phyloP scores from a whole-genome alignment of 2,797 vertebrate species.

The Myotis findleyi region DNA sequence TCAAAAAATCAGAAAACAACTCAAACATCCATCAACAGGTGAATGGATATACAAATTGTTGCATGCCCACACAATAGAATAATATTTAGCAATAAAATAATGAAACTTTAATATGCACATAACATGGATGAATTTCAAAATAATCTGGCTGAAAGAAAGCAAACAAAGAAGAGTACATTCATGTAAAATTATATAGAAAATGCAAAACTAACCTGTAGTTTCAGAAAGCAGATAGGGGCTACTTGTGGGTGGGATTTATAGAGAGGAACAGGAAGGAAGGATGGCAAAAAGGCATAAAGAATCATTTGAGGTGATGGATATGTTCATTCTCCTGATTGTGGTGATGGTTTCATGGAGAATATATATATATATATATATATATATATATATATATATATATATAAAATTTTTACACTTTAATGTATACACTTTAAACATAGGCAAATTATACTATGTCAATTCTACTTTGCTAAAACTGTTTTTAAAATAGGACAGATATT shows the following conservation, averaged over 20 bases:
- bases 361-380: not conserved
- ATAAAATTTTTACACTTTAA: not conserved
- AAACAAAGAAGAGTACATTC: not conserved
- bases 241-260: not conserved
- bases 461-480: not conserved
- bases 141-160: not conserved
- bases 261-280: not conserved
- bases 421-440: not conserved
- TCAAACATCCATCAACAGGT: not conserved
- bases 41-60: not conserved
- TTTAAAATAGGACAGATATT: not conserved
- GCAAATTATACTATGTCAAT: not conserved
- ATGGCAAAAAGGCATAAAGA: not conserved
- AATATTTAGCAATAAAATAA: not conserved
- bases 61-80: not conserved
- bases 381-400: not conserved
- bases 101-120: not conserved
- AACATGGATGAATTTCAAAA: not conserved
- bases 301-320: not conserved
- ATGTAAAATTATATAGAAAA: slow-evolving; percentile 1
- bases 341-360: not conserved
- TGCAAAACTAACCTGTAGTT: not conserved
- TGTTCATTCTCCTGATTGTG: not conserved
- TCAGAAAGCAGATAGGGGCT: not conserved
- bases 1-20: not conserved